phyloP scores from a whole-genome alignment of 2,113 vertebrate species.

The Grus americana region DNA sequence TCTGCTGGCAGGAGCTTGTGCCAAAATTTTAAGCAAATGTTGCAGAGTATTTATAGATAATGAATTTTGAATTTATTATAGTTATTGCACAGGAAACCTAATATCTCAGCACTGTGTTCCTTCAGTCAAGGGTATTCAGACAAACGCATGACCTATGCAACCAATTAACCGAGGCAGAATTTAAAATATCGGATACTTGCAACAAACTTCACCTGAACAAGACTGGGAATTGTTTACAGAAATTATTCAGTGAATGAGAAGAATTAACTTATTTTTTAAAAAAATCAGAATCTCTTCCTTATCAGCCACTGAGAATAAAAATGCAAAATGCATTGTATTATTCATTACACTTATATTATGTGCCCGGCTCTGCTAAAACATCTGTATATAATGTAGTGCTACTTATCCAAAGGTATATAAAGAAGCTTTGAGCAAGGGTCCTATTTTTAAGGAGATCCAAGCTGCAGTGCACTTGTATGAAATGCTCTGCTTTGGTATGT shows the following conservation, averaged over 20 bases:
- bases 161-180: not conserved
- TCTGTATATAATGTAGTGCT: not conserved
- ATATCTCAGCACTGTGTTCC: conserved; percentile 54
- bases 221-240: not conserved
- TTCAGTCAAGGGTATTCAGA: conserved; percentile 13
- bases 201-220: not conserved
- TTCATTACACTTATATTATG: not conserved
- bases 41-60: conserved; percentile 70
- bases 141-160: not conserved
- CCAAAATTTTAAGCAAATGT: conserved; percentile 43
- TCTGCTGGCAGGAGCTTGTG: not conserved
- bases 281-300: not conserved
- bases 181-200: not conserved
- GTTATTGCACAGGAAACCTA: conserved; percentile 64
- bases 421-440: not conserved
- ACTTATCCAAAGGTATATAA: not conserved
- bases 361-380: not conserved
- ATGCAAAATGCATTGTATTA: not conserved
- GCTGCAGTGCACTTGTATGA: not conserved
- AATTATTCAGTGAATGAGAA: not conserved
- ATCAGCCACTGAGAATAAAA: not conserved
- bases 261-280: not conserved
- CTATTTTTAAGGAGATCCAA: not conserved
- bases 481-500: rapidly evolving
- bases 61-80: conserved; percentile 60